Conservation (phyloP, 2,888 invertebrate genomes). For the Eurytoma adleriae region DNA sequence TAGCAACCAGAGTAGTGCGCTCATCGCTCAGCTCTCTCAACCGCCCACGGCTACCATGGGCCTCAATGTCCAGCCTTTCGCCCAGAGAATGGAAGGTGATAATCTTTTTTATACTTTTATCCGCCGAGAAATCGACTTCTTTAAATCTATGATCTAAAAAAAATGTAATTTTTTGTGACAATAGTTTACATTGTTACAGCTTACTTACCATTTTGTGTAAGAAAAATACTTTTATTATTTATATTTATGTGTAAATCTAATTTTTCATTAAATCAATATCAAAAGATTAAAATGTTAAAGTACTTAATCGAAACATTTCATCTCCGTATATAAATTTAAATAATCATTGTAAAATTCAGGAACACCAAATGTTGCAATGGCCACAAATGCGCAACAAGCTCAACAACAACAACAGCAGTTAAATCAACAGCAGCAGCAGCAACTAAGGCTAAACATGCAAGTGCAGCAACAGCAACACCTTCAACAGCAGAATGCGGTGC, state of each 20-base stretch:
- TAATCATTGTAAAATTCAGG: conserved; percentile 53
- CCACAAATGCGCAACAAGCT: conserved; percentile 74
- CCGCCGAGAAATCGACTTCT: neutral
- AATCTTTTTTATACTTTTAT: neutral
- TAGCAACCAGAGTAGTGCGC: conserved; percentile 77
- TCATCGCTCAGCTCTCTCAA: conserved; percentile 80
- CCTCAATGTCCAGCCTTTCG: conserved; percentile 76
- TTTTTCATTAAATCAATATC: too few species aligned
- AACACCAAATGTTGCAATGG: conserved; percentile 68
- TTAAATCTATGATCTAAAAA: too few species aligned
- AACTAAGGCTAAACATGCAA: conserved; percentile 66
- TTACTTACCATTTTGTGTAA: conserved; percentile 46
- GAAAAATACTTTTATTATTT: conserved; percentile 33
- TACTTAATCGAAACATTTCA: too few species aligned
- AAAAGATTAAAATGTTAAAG: too few species aligned
- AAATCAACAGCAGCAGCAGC: conserved; percentile 68
- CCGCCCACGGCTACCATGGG: conserved; percentile 76
- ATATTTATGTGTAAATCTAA: neutral
- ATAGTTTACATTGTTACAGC: conserved; percentile 44
- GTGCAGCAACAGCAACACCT: conserved; percentile 69
- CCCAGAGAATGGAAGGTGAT: conserved; percentile 74
- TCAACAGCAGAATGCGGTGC: conserved; percentile 67
- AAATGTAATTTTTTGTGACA: too few species aligned
- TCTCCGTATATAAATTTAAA: neutral
- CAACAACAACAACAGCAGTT: conserved; percentile 73